Percentiles rank a stretch among this genome's conserved stretches.
These are phyloP conservation scores for Trogon melanurus DNA, from an alignment of 2,113 vertebrate genomes.

Conservation along the genomic window DNA sequence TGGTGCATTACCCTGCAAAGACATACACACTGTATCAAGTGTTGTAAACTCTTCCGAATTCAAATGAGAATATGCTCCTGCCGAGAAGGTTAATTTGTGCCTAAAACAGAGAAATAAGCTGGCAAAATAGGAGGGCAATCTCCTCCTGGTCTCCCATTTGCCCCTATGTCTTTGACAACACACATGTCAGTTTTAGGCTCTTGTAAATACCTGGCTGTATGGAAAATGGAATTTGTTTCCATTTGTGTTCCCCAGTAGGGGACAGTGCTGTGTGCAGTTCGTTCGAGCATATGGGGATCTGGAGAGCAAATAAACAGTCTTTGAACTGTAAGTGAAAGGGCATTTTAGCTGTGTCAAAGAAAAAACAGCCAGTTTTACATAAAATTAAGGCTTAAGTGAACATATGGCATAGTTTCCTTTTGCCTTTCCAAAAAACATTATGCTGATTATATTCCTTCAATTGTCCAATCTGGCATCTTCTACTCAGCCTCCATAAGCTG, in stretches of 20 bases:
- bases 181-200: not conserved
- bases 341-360: slow-evolving; percentile 82
- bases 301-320: slow-evolving; percentile 75
- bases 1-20: not conserved
- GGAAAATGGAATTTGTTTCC: not conserved
- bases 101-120: not conserved
- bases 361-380: slow-evolving; percentile 83
- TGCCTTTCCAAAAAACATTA: slow-evolving; percentile 88
- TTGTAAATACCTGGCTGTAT: slow-evolving; percentile 12
- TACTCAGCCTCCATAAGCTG: slow-evolving; percentile 74
- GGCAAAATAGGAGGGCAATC: not conserved
- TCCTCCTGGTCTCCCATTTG: not conserved
- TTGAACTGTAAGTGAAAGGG: slow-evolving; percentile 80
- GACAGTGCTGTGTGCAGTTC: slow-evolving; percentile 62
- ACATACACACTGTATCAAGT: not conserved
- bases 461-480: slow-evolving; percentile 85
- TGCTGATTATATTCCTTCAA: slow-evolving; percentile 86
- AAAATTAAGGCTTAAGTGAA: slow-evolving; percentile 86
- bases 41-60: not conserved
- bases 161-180: not conserved
- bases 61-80: not conserved
- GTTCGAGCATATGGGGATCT: slow-evolving; percentile 66
- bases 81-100: not conserved
- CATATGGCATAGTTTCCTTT: slow-evolving; percentile 87
- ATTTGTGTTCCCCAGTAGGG: slow-evolving; percentile 54